Conservation (phyloP, 2,888 invertebrate species). For the Oxytorus armatus region DNA sequence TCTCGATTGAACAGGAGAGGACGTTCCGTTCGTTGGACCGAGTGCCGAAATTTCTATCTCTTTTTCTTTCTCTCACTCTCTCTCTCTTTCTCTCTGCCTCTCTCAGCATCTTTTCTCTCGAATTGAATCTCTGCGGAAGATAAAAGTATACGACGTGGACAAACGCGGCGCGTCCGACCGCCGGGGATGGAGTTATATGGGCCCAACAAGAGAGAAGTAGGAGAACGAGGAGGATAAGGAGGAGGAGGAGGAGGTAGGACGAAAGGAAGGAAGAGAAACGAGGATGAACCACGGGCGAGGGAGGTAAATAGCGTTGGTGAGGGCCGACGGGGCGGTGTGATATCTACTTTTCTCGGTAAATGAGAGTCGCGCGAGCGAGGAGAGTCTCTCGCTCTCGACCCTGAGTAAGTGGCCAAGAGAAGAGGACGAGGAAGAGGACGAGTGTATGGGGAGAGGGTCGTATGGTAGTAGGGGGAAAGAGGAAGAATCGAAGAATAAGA, state of each 20-base stretch:
- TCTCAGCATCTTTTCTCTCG: conserved; percentile 27
- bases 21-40: conserved; percentile 38
- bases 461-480: conserved; percentile 44
- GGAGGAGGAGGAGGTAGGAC: conserved; percentile 33
- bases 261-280: conserved; percentile 25
- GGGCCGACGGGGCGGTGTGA: conserved; percentile 65
- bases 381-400: conserved; percentile 41
- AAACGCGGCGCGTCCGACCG: conserved; percentile 63
- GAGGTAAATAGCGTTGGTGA: conserved; percentile 66
- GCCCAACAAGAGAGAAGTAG: conserved; percentile 37
- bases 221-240: conserved; percentile 7
- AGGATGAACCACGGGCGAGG: conserved; percentile 55
- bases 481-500: conserved; percentile 58
- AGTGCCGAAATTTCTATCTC: conserved; percentile 49
- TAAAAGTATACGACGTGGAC: conserved; percentile 67
- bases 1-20: conserved; percentile 53
- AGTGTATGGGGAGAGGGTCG: conserved; percentile 52
- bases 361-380: conserved; percentile 62
- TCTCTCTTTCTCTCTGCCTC: conserved; percentile 54
- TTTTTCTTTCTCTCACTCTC: conserved; percentile 43
- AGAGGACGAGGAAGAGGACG: conserved; percentile 59
- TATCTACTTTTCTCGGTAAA: conserved; percentile 69
- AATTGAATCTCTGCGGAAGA: conserved; percentile 63
- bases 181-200: conserved; percentile 63
- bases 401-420: conserved; percentile 58